Percentiles rank a stretch among this genome's conserved stretches.
These are phyloP conservation scores for Dromiciops gliroides DNA, from an alignment of 2,113 vertebrate species.

Conservation along the genomic window DNA sequence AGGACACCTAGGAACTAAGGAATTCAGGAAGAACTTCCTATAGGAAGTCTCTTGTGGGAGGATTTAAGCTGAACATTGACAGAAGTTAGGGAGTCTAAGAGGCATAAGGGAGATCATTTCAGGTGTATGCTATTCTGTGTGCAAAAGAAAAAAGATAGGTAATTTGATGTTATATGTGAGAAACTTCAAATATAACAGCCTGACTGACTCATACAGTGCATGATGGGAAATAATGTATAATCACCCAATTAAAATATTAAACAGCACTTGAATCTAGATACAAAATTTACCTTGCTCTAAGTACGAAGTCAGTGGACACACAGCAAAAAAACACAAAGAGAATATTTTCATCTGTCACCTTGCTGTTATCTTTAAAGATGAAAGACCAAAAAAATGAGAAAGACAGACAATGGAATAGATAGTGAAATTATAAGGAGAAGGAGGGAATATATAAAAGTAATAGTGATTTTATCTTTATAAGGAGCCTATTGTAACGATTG, in stretches of 20 bases:
- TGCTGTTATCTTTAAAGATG: constrained; percentile 46
- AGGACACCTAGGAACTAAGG: not conserved
- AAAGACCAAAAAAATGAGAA: not conserved
- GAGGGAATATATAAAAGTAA: constrained; percentile 7
- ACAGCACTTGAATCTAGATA: constrained; percentile 43
- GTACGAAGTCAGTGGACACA: constrained; percentile 54
- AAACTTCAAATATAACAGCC: not conserved
- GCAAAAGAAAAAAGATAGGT: not conserved
- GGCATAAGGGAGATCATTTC: not conserved
- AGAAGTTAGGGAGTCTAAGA: not conserved
- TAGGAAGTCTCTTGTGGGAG: not conserved
- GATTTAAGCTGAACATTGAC: not conserved
- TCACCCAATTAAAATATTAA: not conserved
- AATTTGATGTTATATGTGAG: not conserved
- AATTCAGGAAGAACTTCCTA: not conserved
- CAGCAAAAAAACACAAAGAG: constrained; percentile 40
- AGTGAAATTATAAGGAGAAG: not conserved
- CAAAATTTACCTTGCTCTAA: constrained; percentile 25
- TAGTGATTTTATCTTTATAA: constrained; percentile 37
- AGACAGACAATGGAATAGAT: constrained; percentile 3
- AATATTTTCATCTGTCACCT: constrained; percentile 42
- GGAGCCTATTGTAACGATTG: no score
- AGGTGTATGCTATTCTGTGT: not conserved
- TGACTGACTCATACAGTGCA: not conserved
- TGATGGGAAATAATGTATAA: not conserved